Evolutionary conservation across 2,797 vertebrate genomes (phyloP).

Genomic region (Poecilia picta): DNA sequence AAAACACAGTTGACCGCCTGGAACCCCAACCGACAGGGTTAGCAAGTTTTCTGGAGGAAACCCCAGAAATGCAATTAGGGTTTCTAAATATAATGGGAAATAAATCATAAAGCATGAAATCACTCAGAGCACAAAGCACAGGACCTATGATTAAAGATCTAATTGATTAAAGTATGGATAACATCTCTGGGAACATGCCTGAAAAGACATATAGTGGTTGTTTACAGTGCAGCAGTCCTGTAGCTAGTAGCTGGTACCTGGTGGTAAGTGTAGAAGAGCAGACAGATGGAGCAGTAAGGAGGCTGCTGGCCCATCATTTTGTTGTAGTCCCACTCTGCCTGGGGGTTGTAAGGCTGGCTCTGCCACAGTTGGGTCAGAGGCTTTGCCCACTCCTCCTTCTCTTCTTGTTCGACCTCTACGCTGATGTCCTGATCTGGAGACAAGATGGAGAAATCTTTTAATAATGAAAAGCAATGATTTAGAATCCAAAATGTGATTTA

Average conservation of each 20-base stretch:
- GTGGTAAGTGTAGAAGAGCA: conserved; percentile 90
- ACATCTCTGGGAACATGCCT: neutral
- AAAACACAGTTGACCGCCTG: too few species aligned
- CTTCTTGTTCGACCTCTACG: conserved; percentile 81
- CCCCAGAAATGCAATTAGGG: too few species aligned
- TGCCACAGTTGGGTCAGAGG: conserved; percentile 93
- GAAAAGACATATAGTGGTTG: neutral
- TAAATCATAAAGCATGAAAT: too few species aligned
- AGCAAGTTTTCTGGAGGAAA: too few species aligned
- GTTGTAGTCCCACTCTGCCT: conserved; percentile 91
- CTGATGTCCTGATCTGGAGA: conserved; percentile 80
- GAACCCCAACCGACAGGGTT: too few species aligned
- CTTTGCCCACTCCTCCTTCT: conserved; percentile 92
- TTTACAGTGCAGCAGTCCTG: neutral
- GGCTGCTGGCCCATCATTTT: conserved; percentile 85
- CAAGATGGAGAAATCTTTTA: neutral
- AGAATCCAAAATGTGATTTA: neutral
- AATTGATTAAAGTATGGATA: too few species aligned
- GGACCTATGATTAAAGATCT: too few species aligned
- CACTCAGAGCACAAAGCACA: too few species aligned
- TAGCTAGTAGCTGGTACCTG: conserved; percentile 79
- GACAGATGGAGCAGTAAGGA: conserved; percentile 93
- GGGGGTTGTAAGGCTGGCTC: conserved; percentile 86
- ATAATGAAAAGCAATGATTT: neutral
- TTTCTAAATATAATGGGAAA: too few species aligned